phyloP scores from a whole-genome alignment of 2,797 vertebrate genomes.

The Columba guinea region DNA sequence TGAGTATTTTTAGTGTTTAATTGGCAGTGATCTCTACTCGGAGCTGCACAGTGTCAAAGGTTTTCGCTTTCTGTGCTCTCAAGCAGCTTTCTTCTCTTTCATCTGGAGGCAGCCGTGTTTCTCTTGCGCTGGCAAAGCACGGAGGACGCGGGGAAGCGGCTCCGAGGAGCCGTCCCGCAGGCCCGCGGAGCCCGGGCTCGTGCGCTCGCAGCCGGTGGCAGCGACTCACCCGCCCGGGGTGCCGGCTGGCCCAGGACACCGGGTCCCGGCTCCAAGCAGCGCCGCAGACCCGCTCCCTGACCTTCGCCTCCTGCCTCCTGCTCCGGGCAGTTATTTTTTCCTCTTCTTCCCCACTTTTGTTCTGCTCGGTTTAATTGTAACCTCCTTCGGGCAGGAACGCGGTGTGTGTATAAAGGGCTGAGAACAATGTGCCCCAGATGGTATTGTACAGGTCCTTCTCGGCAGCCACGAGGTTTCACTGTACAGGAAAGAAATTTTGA shows the following conservation, averaged over 20 bases:
- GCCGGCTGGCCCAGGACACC: not conserved
- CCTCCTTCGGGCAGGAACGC: not conserved
- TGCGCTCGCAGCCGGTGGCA: not conserved
- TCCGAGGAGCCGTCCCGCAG: not conserved
- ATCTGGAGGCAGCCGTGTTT: conserved; percentile 40
- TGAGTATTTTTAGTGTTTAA: conserved; percentile 62
- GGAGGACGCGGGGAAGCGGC: not conserved
- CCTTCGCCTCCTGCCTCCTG: not conserved
- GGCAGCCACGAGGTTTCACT: not conserved
- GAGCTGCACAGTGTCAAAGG: not conserved
- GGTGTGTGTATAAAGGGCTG: not conserved
- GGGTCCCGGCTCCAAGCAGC: not conserved
- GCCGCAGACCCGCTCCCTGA: not conserved
- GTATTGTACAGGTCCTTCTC: not conserved
- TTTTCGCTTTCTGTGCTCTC: conserved; percentile 11
- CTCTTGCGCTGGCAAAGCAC: not conserved
- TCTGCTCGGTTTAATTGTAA: not conserved
- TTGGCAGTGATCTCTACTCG: conserved; percentile 29
- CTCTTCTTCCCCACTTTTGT: conserved; percentile 7
- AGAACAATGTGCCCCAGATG: conserved; percentile 54
- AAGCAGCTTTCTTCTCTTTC: conserved; percentile 37
- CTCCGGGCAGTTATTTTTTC: not conserved
- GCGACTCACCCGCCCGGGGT: fast-evolving
- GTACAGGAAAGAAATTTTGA: not conserved
- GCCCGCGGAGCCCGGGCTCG: not conserved